Evolutionary conservation across 2,888 invertebrate species (phyloP), one percentile per base, ranked within the genome.

Genomic region (Drosophila acutilabella): DNA sequence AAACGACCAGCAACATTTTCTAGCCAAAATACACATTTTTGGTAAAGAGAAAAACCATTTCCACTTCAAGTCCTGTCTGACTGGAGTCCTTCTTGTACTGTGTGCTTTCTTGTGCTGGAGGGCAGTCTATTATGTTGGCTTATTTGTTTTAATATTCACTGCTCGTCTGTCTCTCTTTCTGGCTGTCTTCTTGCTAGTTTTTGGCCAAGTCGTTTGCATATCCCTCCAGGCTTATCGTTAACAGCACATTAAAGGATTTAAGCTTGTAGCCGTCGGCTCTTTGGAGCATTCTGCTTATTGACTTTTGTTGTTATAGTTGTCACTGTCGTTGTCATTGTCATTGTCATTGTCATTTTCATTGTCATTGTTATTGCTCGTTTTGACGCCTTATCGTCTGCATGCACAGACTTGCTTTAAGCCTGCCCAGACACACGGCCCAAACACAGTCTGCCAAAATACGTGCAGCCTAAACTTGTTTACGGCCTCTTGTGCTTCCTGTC

Each of bases 71-170:
- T 30, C 2, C 30, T 60, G 45, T 60, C 60, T 48, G 47, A 13
- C 50, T 20, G 36, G 16, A 23, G 23, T 65, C 13, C 44, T 64
- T 36, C 33, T 36, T 38, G 36, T 66, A 8, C 11, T 64, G 41
- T 38, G 41, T 61, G 11, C 11, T 64, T 65, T 41, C 64, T 41
- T 54, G 13, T 33, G 42, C 74, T 68, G 51, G 51, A 45, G 73
- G 74, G 45, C 57, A 52, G 78, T 84, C 84, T 67, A 79, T 87
- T 82, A 81, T 77, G 72, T 68, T 69, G 78, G 75, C 83, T 83
- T 88, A 86, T 85, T 88, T 88, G 87, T 86, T 88, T 88, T 86
- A 88, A 88, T 85, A 88, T 86, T 84, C 87, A 56, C 81, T 84
- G 81, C 81, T 86, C 83, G 81, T 81, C 40, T 52, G 11, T 10